A percentile compares a stretch with the other conserved stretches of the same genome.
These are phyloP conservation scores for Pithys albifrons DNA, from an alignment of 2,113 vertebrate species.

Conservation along the genomic window DNA sequence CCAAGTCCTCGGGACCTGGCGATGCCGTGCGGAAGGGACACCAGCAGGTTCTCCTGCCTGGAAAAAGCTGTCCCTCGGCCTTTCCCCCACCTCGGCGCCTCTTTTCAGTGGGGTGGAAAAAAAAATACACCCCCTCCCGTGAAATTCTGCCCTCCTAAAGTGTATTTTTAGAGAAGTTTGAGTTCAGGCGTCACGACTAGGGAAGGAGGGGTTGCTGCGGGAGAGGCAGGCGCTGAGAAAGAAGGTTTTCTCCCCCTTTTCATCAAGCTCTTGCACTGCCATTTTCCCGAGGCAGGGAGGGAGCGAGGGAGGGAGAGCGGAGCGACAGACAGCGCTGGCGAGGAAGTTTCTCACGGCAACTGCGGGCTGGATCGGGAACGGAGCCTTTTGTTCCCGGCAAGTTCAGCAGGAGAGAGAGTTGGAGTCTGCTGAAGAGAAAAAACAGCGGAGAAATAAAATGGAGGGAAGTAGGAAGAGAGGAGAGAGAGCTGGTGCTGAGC, in stretches of 20 bases:
- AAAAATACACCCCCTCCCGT: not conserved
- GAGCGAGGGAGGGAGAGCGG: conserved; percentile 41
- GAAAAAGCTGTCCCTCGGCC: not conserved
- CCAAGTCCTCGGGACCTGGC: not conserved
- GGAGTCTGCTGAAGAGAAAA: conserved; percentile 39
- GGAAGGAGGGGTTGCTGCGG: not conserved
- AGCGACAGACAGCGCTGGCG: conserved; percentile 36
- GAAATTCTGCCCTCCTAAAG: conserved; percentile 11
- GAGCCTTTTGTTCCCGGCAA: conserved; percentile 71
- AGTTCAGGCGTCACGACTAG: not conserved
- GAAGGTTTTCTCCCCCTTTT: not conserved
- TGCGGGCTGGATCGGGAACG: conserved; percentile 77
- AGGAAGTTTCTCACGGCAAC: conserved; percentile 72
- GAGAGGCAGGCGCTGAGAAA: conserved; percentile 7
- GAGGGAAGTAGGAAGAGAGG: conserved; percentile 56
- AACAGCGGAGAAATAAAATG: conserved; percentile 65
- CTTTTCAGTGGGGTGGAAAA: not conserved
- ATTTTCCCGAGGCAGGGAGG: conserved; percentile 71
- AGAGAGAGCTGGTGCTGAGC: not conserved
- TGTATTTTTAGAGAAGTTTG: conserved; percentile 32
- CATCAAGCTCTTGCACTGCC: conserved; percentile 63
- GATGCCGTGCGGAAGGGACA: not conserved
- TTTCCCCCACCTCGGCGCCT: not conserved
- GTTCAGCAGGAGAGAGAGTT: conserved; percentile 59
- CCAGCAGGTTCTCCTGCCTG: not conserved